A percentile compares a stretch with the other conserved stretches of the same genome.
Conservation (phyloP, 1,140 invertebrate genomes). For the Eumeta japonica region DNA sequence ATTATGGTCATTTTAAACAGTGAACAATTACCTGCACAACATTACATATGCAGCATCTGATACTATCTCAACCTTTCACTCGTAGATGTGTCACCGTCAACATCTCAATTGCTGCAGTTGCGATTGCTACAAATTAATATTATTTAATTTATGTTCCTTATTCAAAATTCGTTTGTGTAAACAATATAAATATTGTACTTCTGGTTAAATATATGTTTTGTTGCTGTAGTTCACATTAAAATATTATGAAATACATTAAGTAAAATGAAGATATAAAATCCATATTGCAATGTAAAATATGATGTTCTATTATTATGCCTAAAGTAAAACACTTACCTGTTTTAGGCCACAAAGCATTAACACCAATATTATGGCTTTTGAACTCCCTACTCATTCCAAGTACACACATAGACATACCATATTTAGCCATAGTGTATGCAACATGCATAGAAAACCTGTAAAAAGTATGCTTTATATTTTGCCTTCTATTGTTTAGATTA, state of each 20-base stretch:
- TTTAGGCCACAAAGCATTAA: slow-evolving; percentile 96
- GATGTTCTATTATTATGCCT: neutral
- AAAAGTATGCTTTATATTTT: slow-evolving; percentile 6
- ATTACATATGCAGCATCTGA: slow-evolving; percentile 94
- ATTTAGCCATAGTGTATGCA: slow-evolving; percentile 98
- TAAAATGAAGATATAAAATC: neutral
- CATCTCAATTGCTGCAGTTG: slow-evolving; percentile 97
- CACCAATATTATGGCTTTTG: slow-evolving; percentile 77
- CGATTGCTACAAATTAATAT: slow-evolving; percentile 73
- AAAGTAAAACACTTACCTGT: slow-evolving; percentile 67
- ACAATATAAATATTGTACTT: no score
- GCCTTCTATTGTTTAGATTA: neutral
- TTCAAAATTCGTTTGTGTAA: no score
- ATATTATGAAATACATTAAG: no score
- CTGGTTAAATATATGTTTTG: no score
- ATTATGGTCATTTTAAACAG: neutral
- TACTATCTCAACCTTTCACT: slow-evolving; percentile 90
- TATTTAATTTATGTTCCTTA: no score
- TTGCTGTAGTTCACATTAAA: no score
- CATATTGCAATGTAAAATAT: neutral
- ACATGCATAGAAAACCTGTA: slow-evolving; percentile 81
- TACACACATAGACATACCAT: slow-evolving; percentile 99
- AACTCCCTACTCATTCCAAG: slow-evolving; percentile 96
- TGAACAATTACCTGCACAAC: slow-evolving; percentile 60
- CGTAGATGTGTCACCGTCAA: slow-evolving; percentile 71